Base-by-base conservation (phyloP, 2,888 invertebrate species). In the Eilema caniola region DNA sequence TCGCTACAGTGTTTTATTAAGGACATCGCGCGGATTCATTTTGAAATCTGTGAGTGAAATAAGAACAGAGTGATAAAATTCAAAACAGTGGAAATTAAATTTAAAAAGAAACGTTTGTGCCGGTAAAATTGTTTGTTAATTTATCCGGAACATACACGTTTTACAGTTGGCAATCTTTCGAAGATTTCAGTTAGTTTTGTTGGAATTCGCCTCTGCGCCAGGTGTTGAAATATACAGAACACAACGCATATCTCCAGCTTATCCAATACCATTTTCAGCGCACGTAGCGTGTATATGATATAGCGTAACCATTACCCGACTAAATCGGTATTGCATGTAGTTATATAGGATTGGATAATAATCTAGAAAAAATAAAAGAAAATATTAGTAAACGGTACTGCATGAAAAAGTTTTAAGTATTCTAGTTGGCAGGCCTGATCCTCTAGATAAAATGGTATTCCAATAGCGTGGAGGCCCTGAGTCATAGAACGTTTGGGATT, bases 191-290 rank as follows among this genome's bases (percentile, higher is more conserved):
- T 86, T 89, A 88, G 89, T 90, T 89, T 86, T 81, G 86, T 88
- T 84, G 83, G 84, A 87, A 86, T 84, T 78, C 70, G 75, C 77
- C 63, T 73, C 82, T 79, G 83, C 82, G 84, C 85, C 88, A 89
- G 89, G 89, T 89, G 88, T 86, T 88, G 81, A 87, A 88, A 89
- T 89, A 87, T 86, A 87, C 80, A 84, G 86, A 85, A 87, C 85
- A 82, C 85, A 83, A 84, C 79, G 79, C 80, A 78, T 86, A 88
- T 86, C 81, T 82, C 79, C 85, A 86, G 78, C 85, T 85, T 84
- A 82, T 79, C 74, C 47, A 78, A 80, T 86, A 84, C 76, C 67
- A 84, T 83, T 88, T 89, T 88, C 88, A 86, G 83, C 85, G 86
- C 28, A 28, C 28, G 3, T 85, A 85, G 83, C 83, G 85, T 72